Evolutionary conservation across 2,797 vertebrate species (phyloP).

Genomic region (Lycodopsis pacificus): DNA sequence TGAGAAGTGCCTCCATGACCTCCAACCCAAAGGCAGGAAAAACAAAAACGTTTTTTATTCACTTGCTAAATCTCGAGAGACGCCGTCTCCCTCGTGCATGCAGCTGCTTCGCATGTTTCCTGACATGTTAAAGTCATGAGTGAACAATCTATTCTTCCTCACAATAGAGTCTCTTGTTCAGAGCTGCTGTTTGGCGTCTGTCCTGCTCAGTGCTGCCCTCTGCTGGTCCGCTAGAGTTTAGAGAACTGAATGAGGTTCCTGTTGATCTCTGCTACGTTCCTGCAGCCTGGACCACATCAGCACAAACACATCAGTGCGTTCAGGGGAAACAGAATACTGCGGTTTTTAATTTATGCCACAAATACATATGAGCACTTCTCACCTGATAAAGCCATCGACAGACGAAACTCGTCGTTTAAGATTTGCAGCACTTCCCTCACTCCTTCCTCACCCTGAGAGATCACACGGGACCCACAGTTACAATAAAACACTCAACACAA

Average conservation of each 20-base stretch:
- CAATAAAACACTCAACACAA: background rate
- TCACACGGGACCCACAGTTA: slow-evolving; percentile 2
- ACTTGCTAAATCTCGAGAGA: slow-evolving; percentile 26
- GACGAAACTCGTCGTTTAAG: slow-evolving; percentile 91
- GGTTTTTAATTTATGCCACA: background rate
- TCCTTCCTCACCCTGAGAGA: slow-evolving; percentile 90
- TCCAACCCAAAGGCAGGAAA: slow-evolving; percentile 29
- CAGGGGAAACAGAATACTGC: background rate
- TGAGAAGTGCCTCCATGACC: slow-evolving; percentile 8
- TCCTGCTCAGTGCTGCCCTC: slow-evolving; percentile 47
- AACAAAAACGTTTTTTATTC: slow-evolving; percentile 20
- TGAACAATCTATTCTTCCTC: background rate
- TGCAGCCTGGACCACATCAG: slow-evolving; percentile 85
- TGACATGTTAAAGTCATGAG: slow-evolving; percentile 3
- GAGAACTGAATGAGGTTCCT: slow-evolving; percentile 90
- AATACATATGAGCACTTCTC: background rate
- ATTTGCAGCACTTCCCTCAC: slow-evolving; percentile 91
- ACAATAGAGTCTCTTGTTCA: background rate
- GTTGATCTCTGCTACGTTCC: slow-evolving; percentile 90
- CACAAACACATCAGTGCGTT: background rate
- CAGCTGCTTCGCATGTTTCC: slow-evolving; percentile 2
- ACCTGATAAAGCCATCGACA: slow-evolving; percentile 94
- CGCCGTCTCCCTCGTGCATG: slow-evolving; percentile 17
- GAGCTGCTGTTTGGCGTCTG: background rate
- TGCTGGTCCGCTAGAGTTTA: slow-evolving; percentile 83